Percentiles rank a stretch among this genome's conserved stretches.
Conservation (phyloP, 2,888 invertebrate genomes). For the Perithous albicinctus region DNA sequence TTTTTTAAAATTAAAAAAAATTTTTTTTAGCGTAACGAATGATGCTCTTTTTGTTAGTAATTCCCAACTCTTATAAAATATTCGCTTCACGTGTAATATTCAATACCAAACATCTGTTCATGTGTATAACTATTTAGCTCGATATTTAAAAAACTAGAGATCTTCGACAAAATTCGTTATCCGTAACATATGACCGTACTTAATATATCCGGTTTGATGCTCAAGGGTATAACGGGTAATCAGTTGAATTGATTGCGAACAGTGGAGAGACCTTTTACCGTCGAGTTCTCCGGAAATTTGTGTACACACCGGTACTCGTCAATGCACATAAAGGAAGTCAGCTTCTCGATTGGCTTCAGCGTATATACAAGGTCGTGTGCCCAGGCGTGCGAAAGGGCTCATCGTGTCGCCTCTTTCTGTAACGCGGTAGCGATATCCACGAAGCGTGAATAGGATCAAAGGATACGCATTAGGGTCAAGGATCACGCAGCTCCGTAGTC, state of each 20-base stretch:
- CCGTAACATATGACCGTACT: too few relatives aligned
- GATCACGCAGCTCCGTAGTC: constrained; percentile 59
- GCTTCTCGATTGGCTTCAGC: constrained; percentile 31
- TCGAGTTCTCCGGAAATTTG: background rate
- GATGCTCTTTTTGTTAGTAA: too few relatives aligned
- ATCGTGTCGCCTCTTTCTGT: constrained; percentile 20
- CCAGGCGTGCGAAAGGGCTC: background rate
- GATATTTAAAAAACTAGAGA: too few relatives aligned
- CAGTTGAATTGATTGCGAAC: background rate
- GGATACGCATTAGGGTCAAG: constrained; percentile 72
- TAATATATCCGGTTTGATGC: too few relatives aligned
- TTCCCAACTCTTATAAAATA: too few relatives aligned
- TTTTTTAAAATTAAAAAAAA: too few relatives aligned
- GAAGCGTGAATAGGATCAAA: constrained; percentile 67
- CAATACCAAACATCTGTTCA: too few relatives aligned
- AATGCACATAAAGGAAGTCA: constrained; percentile 8
- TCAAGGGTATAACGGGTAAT: too few relatives aligned
- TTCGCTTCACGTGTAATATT: too few relatives aligned
- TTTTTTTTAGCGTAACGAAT: too few relatives aligned
- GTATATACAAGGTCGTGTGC: constrained; percentile 39
- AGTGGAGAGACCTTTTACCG: background rate
- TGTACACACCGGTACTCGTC: background rate
- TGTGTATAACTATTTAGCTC: too few relatives aligned
- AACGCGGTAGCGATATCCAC: constrained; percentile 1
- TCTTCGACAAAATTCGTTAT: too few relatives aligned